phyloP scores from a whole-genome alignment of 2,113 vertebrate species.

The Ophthalmolycus amberensis region DNA sequence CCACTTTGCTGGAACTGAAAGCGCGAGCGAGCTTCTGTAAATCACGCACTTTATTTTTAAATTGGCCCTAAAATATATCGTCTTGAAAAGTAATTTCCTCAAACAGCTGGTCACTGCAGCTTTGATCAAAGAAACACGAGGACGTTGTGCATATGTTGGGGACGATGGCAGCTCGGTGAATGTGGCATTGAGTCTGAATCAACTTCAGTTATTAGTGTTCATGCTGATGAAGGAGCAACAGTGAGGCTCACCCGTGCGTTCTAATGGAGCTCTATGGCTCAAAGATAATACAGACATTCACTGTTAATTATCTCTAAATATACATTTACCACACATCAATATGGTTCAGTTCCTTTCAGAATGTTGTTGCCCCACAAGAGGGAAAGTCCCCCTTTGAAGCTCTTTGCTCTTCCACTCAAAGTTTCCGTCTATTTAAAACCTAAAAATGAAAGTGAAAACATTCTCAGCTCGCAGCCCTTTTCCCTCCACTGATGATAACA shows the following conservation, averaged over 20 bases:
- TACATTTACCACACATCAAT: too few relatives aligned
- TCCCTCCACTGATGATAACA: conserved; percentile 11
- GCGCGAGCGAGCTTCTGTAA: not conserved
- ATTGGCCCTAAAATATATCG: not conserved
- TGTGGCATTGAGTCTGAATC: too few relatives aligned
- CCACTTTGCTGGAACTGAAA: not conserved
- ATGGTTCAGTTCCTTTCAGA: too few relatives aligned
- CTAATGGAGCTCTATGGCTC: too few relatives aligned
- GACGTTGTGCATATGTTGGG: too few relatives aligned
- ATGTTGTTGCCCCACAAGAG: too few relatives aligned
- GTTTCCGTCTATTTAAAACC: not conserved
- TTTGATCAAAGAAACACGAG: not conserved
- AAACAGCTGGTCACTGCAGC: too few relatives aligned
- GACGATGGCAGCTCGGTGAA: too few relatives aligned
- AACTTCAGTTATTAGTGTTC: not conserved
- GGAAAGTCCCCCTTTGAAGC: not conserved
- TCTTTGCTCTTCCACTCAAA: conserved; percentile 9
- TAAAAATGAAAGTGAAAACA: not conserved
- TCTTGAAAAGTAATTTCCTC: not conserved
- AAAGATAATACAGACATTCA: too few relatives aligned
- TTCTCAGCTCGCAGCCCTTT: not conserved
- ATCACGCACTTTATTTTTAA: not conserved
- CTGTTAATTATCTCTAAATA: too few relatives aligned
- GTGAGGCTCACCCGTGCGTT: too few relatives aligned
- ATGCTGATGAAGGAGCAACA: not conserved